phyloP scores from a whole-genome alignment of 1,140 invertebrate genomes.

The Zaprionus davidi region DNA sequence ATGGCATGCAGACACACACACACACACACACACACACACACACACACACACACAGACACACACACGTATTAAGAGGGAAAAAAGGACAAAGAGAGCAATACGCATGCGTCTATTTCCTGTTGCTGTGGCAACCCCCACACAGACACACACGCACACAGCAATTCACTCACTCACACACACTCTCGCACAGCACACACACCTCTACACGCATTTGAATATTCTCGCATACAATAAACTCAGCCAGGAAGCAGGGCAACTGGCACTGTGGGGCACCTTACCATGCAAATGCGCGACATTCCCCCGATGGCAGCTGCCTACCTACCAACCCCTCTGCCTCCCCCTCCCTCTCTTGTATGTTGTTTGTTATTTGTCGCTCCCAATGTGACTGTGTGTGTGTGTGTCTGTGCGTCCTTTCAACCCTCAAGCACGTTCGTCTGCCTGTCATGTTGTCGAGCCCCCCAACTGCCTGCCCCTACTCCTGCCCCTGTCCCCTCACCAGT shows the following conservation, averaged over 20 bases:
- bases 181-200: conserved; percentile 1
- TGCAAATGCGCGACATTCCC: conserved; percentile 70
- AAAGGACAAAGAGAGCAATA: conserved; percentile 51
- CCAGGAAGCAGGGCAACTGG: conserved; percentile 8
- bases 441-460: conserved; percentile 30
- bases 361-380: conserved; percentile 74
- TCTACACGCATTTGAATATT: conserved; percentile 70
- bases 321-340: not conserved
- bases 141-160: conserved; percentile 43
- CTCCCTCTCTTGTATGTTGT: conserved; percentile 46
- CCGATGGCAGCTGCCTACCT: conserved; percentile 42
- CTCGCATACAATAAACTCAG: conserved; percentile 79
- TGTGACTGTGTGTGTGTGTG: conserved; percentile 44
- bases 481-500: not conserved
- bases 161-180: conserved; percentile 7
- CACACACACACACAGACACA: conserved; percentile 45
- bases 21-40: too few relatives aligned
- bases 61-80: conserved; percentile 33
- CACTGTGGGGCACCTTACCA: conserved; percentile 36
- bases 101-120: conserved; percentile 81
- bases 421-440: conserved; percentile 68
- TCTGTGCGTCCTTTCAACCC: conserved; percentile 69
- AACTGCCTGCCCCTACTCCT: not conserved
- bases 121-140: conserved; percentile 78
- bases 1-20: conserved; percentile 29